Base-by-base conservation (phyloP, 1,140 invertebrate genomes). In the Euborellia annulipes region DNA sequence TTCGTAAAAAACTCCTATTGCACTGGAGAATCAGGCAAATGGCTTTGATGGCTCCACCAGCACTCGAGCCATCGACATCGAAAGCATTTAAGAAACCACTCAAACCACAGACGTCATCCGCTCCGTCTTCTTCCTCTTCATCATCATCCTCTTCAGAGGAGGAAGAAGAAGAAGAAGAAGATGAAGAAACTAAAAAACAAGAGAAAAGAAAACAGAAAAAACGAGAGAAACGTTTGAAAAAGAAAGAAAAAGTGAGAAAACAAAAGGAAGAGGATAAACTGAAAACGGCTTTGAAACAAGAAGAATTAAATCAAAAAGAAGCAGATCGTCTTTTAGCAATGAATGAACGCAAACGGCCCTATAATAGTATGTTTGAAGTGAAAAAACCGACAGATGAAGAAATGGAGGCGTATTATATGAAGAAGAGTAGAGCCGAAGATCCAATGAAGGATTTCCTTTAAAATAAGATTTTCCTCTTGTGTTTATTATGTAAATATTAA, bases 371-470 rank as follows among this genome's bases (percentile, higher is more conserved):
- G 77, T 81, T 76, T 51, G 78, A 85, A 52, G 74, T 76, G 0
- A 82, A 83, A 49, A 81, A 79, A 52, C 86, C 85, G 1, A 85
- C 88, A 0, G 82, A 88, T 47, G 86, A 92, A 55, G 88, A 97
- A 64, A 79, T 95, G 59, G 92, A 96, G 64, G 91, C 90, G 2
- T 96, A 85, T 66, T 76, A 81, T 52, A 81, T 91, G 68, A 94
- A 91, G 61, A 73, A 83, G 19, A 65, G 70, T 46, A 65, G 87
- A 27, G 77, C 79, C 2, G 91, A 95, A 48, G 92, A 97, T 68
- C 92, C 92, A 0, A 95, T 97, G 90, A 71, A 72, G 37, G 70
- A 82, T 49, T 84, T 85, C 63, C 45, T 61, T 21, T 14, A 45
- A 45, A 20, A 52, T n/a, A n/a, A n/a, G n/a, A n/a, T n/a, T n/a